Evolutionary conservation across 1,140 invertebrate genomes (phyloP).

Genomic region (Panagrolaimus sp.): DNA sequence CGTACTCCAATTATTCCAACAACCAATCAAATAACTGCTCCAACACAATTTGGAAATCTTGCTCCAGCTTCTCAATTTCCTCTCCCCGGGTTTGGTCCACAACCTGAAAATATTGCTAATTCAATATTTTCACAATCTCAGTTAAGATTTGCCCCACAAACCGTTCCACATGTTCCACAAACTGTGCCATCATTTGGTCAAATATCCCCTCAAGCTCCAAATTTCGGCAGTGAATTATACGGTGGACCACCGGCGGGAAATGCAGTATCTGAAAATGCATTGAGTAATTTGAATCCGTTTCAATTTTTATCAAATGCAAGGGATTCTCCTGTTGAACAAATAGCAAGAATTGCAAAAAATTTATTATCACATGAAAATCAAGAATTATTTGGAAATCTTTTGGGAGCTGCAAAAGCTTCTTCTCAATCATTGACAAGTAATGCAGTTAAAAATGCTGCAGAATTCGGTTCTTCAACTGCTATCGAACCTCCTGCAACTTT

Average conservation of each 20-base stretch:
- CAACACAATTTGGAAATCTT: neutral
- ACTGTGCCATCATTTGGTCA: neutral
- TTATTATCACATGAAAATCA: conserved; percentile 40
- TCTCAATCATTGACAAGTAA: conserved; percentile 12
- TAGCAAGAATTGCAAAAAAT: conserved; percentile 48
- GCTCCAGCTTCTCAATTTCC: conserved; percentile 37
- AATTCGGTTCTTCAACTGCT: conserved; percentile 20
- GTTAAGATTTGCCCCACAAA: conserved; percentile 28
- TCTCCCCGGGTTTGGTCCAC: conserved; percentile 40
- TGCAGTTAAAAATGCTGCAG: conserved; percentile 16
- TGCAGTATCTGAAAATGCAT: conserved; percentile 17
- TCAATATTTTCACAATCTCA: conserved; percentile 49
- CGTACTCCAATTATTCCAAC: too few relatives aligned
- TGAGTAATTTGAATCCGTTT: conserved; percentile 21
- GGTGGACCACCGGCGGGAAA: neutral
- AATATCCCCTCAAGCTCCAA: neutral
- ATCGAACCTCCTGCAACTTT: conserved; percentile 14
- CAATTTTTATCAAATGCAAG: conserved; percentile 20
- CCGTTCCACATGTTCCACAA: conserved; percentile 39
- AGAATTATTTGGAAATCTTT: conserved; percentile 35
- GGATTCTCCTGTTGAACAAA: conserved; percentile 45
- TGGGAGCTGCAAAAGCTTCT: conserved; percentile 35
- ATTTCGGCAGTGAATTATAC: conserved; percentile 18
- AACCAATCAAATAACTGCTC: conserved; percentile 33
- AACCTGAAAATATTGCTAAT: conserved; percentile 44